A percentile compares a stretch with the other conserved stretches of the same genome.
Evolutionary conservation across 2,888 invertebrate species (phyloP).

Genomic region (Ditylenchus weischeri): DNA sequence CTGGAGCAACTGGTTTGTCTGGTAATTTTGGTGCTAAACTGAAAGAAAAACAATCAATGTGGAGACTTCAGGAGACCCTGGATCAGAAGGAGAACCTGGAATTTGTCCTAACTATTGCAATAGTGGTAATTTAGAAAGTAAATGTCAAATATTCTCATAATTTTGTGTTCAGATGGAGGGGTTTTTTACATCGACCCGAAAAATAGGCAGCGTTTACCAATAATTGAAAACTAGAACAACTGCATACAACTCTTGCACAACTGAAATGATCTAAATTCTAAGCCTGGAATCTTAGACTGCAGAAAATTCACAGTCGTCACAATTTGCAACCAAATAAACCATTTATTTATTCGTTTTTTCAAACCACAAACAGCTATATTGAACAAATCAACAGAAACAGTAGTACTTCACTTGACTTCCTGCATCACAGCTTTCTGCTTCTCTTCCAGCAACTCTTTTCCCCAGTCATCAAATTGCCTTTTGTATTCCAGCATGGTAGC

Average conservation of each 20-base stretch:
- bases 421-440: constrained; percentile 12
- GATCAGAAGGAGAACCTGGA: not conserved
- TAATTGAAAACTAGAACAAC: not conserved
- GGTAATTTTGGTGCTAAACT: not conserved
- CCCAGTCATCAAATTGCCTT: constrained; percentile 5
- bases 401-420: constrained; percentile 1
- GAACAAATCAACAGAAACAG: no score
- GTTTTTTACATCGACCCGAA: not conserved
- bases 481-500: no score
- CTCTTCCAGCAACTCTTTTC: constrained; percentile 9
- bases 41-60: no score
- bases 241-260: not conserved
- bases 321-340: no score
- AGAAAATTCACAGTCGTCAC: no score
- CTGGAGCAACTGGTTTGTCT: not conserved
- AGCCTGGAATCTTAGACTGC: no score
- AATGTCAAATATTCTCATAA: no score
- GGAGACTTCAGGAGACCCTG: not conserved
- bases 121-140: no score
- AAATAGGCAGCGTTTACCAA: not conserved
- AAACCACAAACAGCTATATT: no score
- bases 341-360: no score
- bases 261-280: no score
- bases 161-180: not conserved
- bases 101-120: no score